Evolutionary conservation across 2,888 invertebrate genomes (phyloP).

Genomic region (Drosophila subsilvestris): DNA sequence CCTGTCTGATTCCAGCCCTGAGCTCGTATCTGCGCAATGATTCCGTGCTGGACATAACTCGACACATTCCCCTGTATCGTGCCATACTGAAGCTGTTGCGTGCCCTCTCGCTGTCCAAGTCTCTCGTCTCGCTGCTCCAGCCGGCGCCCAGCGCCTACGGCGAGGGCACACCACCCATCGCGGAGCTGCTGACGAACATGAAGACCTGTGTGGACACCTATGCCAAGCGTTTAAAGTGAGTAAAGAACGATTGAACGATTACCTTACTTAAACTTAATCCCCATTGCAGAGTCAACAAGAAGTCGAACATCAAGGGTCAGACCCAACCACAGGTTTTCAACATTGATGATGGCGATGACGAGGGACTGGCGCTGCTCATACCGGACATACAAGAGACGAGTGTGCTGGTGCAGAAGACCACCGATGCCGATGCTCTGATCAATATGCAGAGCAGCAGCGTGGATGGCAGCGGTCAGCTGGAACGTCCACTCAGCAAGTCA

Average conservation of each 20-base stretch:
- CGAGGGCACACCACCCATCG: slow-evolving; percentile 87
- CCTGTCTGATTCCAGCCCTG: slow-evolving; percentile 93
- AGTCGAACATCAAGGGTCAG: slow-evolving; percentile 85
- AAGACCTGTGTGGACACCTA: slow-evolving; percentile 96
- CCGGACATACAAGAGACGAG: slow-evolving; percentile 92
- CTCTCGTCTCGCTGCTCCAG: slow-evolving; percentile 87
- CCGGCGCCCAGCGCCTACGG: slow-evolving; percentile 84
- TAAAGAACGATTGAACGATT: slow-evolving; percentile 24
- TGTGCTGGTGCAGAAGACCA: slow-evolving; percentile 82
- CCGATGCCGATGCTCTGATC: slow-evolving; percentile 79
- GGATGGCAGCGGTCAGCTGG: slow-evolving; percentile 80
- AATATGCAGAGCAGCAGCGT: slow-evolving; percentile 68
- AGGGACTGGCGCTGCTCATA: slow-evolving; percentile 94
- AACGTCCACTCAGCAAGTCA: slow-evolving; percentile 85
- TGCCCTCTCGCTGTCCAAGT: slow-evolving; percentile 88
- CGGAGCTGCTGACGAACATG: slow-evolving; percentile 93
- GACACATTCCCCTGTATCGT: slow-evolving; percentile 96
- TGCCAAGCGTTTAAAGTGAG: slow-evolving; percentile 91
- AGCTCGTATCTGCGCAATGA: slow-evolving; percentile 97
- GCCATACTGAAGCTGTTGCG: slow-evolving; percentile 92
- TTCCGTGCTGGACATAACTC: slow-evolving; percentile 98
- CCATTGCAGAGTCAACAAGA: slow-evolving; percentile 87
- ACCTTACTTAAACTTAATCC: background rate
- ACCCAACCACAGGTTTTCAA: slow-evolving; percentile 83
- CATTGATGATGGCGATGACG: slow-evolving; percentile 92